A percentile compares a stretch with the other conserved stretches of the same genome.
phyloP scores from a whole-genome alignment of 2,888 invertebrate genomes.

The Stomorhina lunata region DNA sequence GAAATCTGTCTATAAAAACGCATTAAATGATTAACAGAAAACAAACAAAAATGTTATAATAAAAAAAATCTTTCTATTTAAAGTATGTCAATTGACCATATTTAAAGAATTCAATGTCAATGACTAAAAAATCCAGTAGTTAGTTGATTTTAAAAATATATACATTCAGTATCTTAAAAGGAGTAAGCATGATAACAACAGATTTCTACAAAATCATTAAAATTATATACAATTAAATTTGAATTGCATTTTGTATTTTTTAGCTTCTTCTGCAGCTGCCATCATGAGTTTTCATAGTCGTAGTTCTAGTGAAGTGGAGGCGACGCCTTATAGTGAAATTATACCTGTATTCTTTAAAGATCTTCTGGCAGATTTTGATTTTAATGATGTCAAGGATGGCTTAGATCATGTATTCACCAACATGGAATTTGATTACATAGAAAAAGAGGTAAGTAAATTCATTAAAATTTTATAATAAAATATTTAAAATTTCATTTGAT shows the following conservation, averaged over 20 bases:
- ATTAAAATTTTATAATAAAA: not conserved
- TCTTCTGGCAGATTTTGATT: conserved; percentile 69
- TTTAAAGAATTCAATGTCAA: conserved; percentile 47
- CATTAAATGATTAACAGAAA: conserved; percentile 21
- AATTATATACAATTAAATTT: not conserved
- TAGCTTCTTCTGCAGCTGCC: conserved; percentile 6
- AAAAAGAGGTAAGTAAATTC: conserved; percentile 53
- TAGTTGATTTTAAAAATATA: conserved; percentile 9
- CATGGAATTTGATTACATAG: conserved; percentile 58
- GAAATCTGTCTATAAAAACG: not conserved
- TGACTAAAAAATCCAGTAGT: conserved; percentile 36
- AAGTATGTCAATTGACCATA: conserved; percentile 59
- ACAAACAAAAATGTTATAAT: not conserved
- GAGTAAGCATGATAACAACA: not conserved
- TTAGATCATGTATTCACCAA: conserved; percentile 53
- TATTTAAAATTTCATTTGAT: not conserved
- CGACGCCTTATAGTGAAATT: conserved; percentile 67
- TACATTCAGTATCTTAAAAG: not conserved
- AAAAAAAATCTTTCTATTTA: conserved; percentile 22
- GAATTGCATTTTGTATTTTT: not conserved
- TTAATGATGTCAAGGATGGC: conserved; percentile 68
- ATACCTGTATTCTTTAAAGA: conserved; percentile 68
- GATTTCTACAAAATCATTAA: not conserved
- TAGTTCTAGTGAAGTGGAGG: conserved; percentile 71
- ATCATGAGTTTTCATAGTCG: conserved; percentile 70